Conservation (phyloP, 2,888 invertebrate genomes). For the Microplitis manilae region DNA sequence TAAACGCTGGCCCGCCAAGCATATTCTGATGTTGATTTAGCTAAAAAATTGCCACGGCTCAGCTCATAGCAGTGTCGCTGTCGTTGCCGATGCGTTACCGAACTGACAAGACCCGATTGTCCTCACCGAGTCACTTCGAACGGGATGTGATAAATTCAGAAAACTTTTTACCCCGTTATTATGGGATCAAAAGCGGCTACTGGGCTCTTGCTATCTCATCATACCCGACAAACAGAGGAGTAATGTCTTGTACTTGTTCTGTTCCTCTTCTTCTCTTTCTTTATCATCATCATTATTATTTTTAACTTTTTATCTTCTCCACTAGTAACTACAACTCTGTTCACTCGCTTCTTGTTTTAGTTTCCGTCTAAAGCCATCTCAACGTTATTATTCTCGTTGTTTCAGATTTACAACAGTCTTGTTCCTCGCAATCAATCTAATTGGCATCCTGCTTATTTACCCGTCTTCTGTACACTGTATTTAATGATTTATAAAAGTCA, state of each 20-base stretch:
- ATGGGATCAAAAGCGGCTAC: constrained; percentile 48
- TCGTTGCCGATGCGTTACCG: constrained; percentile 51
- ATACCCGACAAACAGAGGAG: neutral
- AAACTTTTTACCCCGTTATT: constrained; percentile 47
- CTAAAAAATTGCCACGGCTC: constrained; percentile 21
- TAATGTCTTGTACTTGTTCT: neutral
- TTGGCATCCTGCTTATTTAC: constrained; percentile 46
- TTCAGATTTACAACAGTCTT: constrained; percentile 44
- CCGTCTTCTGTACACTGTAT: constrained; percentile 17
- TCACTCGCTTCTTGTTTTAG: too few relatives aligned
- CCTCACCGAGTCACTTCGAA: constrained; percentile 52
- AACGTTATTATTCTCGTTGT: constrained; percentile 47
- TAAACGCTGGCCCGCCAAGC: constrained; percentile 23
- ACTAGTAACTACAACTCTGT: too few relatives aligned
- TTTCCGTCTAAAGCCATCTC: constrained; percentile 14
- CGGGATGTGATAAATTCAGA: constrained; percentile 55
- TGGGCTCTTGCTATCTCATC: constrained; percentile 38
- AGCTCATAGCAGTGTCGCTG: constrained; percentile 42
- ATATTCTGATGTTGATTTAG: constrained; percentile 42
- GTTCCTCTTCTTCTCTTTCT: too few relatives aligned
- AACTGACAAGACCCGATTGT: constrained; percentile 57
- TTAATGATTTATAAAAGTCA: constrained; percentile 15
- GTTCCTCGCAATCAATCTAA: constrained; percentile 35
- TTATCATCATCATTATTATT: too few relatives aligned
- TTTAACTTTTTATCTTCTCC: too few relatives aligned